Base-by-base conservation (phyloP, 2,113 vertebrate species). In the Rhinoptilus africanus region DNA sequence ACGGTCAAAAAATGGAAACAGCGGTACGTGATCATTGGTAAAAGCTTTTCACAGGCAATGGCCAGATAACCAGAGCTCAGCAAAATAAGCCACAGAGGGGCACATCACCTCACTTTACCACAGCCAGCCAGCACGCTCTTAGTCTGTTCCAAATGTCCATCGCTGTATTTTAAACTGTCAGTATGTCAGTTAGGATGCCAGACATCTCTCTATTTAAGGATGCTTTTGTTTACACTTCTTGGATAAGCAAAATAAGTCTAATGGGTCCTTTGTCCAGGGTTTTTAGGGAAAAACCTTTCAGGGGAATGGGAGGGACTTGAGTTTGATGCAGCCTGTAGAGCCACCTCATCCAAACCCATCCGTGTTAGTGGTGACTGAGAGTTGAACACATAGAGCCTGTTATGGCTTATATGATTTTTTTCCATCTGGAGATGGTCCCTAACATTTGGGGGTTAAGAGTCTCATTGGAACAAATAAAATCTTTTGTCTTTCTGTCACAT, bases 1-100 rank as follows among this genome's bases (percentile, higher is more conserved):
- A 99, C 3, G 99, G 99, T 43, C 97, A 99, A 53, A 99, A 99
- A 89, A 98, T 99, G 98, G 99, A 99, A 97, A 99, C 99, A 24
- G 99, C 99, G 68, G 99, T 99, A 98, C 77, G 99, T 98, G 88
- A 85, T 50, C 30, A 11, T 30, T 92, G 28, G 23, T 68, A 82
- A 78, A 78, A 51, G 30, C 37, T 59, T 80, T 87, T 69, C 80
- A 34, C 18, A 10, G 51, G 28, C 69, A 30, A 0, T 63, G 47
- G 47, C 47, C 54, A 14, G 2, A 3, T 13, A 67, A 63, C 28
- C 56, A 86, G 12, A 75, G 50, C n/a, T 43, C 23, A 51, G 53
- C 73, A 71, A 64, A 71, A 19, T 7, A 23, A 78, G 20, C 30
- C 34, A 16, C 41, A 48, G 34, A 45, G 59, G 8, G 19, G 16